Conservation (phyloP, 2,888 invertebrate species). For the Beris morrisii region DNA sequence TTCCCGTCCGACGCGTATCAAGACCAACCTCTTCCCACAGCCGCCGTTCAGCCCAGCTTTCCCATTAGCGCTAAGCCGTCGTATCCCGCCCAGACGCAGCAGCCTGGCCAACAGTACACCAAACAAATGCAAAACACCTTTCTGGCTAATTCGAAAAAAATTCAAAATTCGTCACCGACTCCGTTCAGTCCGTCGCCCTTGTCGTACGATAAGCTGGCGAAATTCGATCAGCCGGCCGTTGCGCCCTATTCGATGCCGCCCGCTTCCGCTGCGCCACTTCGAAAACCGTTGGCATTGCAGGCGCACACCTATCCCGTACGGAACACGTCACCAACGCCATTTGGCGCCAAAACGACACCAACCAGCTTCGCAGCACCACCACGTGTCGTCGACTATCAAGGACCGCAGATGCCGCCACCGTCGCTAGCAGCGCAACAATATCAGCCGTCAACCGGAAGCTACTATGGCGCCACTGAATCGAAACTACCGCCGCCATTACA, state of each 20-base stretch:
- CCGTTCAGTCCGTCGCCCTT: conserved; percentile 52
- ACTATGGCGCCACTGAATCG: background rate
- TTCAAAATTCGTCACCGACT: conserved; percentile 30
- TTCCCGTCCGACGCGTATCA: conserved; percentile 17
- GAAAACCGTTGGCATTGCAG: conserved; percentile 37
- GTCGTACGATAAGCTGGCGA: conserved; percentile 51
- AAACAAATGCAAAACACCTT: too few species aligned
- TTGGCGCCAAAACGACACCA: conserved; percentile 34
- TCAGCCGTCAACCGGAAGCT: background rate
- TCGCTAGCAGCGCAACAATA: conserved; percentile 29
- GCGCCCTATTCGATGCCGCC: conserved; percentile 4
- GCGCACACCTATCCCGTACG: conserved; percentile 41
- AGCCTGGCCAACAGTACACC: background rate
- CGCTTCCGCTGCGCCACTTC: conserved; percentile 7
- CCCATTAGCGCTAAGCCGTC: conserved; percentile 1
- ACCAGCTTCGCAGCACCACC: conserved; percentile 2
- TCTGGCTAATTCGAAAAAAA: background rate
- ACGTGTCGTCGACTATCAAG: background rate
- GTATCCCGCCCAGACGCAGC: too few species aligned
- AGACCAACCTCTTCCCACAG: background rate
- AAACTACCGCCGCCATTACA: background rate
- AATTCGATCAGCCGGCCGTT: conserved; percentile 45
- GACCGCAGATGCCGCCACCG: conserved; percentile 35
- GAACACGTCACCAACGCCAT: conserved; percentile 48
- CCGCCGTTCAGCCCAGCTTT: conserved; percentile 3